Evolutionary conservation across 2,888 invertebrate genomes (phyloP), one percentile per base, ranked within the genome.

Genomic region (Spisula subtruncata): DNA sequence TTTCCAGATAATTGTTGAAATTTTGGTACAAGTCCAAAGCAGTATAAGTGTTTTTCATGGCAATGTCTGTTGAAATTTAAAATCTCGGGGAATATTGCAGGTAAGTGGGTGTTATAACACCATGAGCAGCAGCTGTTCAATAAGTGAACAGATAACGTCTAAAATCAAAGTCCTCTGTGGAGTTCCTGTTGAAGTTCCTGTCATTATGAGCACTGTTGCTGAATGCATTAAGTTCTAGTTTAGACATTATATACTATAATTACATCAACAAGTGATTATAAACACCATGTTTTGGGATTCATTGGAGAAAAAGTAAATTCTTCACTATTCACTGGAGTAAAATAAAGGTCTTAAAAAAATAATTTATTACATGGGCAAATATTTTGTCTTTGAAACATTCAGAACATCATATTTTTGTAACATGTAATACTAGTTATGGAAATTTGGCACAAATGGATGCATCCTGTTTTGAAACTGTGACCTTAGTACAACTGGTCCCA

Each of bases 41-140:
- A 16, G 29, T n/a, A n/a, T 32, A 18, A 12, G 18, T 35, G 75
- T 75, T 75, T 75, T 75, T 75, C 75, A 75, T 75, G 32, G 25
- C 75, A 75, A 35, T 18, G 75, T 75, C 75, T 75, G 75, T 75
- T 75, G 75, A 75, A 75, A 75, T 32, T 75, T 14, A 75, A 75
- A 75, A 75, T 75, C 35, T 75, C 29, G 35, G 32, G 35, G 32
- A 71, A 71, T 32, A 1, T 2, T 16, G 75, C 32, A 75, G 25
- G 12, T 75, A 35, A 75, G 75, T 16, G 75, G 32, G 75, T 75
- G 41, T 41, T 41, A 41, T 8, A 75, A 25, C 32, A 41, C n/a
- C n/a, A n/a, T n/a, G n/a, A n/a, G n/a, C 10, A 16, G 75, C 75
- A 75, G 75, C 75, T 75, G 75, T 75, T 35, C 75, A 35, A 75